Evolutionary conservation across 2,113 vertebrate genomes (phyloP).

Genomic region (Dipodomys ordii): DNA sequence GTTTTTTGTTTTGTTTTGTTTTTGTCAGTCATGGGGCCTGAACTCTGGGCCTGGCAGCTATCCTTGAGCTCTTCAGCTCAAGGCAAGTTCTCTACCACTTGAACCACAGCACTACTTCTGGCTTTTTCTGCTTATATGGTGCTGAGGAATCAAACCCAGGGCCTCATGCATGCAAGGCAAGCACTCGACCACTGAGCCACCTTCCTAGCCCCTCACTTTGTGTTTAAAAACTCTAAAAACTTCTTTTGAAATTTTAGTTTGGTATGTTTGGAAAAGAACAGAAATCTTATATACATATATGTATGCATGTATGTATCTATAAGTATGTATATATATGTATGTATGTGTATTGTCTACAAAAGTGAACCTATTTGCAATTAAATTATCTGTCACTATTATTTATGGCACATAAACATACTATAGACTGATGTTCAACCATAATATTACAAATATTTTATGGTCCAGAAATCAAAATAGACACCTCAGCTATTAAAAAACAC

Average conservation of each 20-base stretch:
- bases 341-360: background rate
- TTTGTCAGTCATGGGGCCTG: too few relatives aligned
- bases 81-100: too few relatives aligned
- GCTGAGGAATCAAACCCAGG: too few relatives aligned
- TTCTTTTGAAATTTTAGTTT: slow-evolving; percentile 42
- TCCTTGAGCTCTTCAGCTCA: too few relatives aligned
- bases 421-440: background rate
- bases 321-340: too few relatives aligned
- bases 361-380: slow-evolving; percentile 26
- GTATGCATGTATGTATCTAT: too few relatives aligned
- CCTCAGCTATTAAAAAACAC: slow-evolving; percentile 3
- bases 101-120: too few relatives aligned
- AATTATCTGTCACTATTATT: background rate
- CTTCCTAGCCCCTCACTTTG: background rate
- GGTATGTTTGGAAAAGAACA: background rate
- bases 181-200: too few relatives aligned
- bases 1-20: too few relatives aligned
- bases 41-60: too few relatives aligned
- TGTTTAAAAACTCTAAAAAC: slow-evolving; percentile 10
- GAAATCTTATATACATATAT: background rate
- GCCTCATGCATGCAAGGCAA: too few relatives aligned
- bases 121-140: too few relatives aligned
- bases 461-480: background rate
- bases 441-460: slow-evolving; percentile 26
- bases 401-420: background rate